phyloP scores from a whole-genome alignment of 2,113 vertebrate genomes.

The Prochilodus magdalenae region DNA sequence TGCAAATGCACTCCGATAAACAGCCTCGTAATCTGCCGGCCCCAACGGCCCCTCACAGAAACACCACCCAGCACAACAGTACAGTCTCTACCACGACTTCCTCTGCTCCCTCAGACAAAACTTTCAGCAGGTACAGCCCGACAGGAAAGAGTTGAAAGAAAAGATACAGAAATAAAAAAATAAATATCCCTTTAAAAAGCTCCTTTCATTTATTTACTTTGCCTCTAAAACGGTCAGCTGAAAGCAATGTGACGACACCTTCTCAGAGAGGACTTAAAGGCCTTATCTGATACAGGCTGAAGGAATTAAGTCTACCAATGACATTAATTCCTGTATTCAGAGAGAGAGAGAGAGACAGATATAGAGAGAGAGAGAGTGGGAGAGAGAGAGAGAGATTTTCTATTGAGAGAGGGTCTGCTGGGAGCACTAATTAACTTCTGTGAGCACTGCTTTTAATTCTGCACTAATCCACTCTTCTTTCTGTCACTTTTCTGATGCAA shows the following conservation, averaged over 20 bases:
- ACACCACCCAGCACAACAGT: conserved; percentile 10
- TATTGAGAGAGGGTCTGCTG: conserved; percentile 66
- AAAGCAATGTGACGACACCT: conserved; percentile 46
- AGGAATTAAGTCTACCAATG: conserved; percentile 74
- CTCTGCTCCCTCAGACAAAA: background rate
- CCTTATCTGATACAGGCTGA: conserved; percentile 73
- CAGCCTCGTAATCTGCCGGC: conserved; percentile 31
- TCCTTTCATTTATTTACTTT: background rate
- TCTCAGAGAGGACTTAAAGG: conserved; percentile 61
- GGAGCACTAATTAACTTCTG: conserved; percentile 79
- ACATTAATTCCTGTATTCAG: conserved; percentile 78
- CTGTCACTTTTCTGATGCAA: conserved; percentile 67
- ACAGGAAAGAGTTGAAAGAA: background rate
- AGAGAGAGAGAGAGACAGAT: conserved; percentile 61
- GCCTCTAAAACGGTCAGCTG: conserved; percentile 58
- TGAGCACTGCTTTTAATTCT: conserved; percentile 76
- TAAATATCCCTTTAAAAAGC: background rate
- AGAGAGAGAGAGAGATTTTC: conserved; percentile 47
- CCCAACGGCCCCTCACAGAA: background rate
- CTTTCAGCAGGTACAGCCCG: background rate
- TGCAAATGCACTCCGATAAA: conserved; percentile 43
- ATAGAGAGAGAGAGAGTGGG: conserved; percentile 53
- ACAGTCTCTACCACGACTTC: background rate
- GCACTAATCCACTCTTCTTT: conserved; percentile 70
- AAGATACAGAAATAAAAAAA: conserved; percentile 4